These are phyloP conservation scores for Nyctalus aviator DNA, from an alignment of 2,797 vertebrate species.

Conservation along the genomic window DNA sequence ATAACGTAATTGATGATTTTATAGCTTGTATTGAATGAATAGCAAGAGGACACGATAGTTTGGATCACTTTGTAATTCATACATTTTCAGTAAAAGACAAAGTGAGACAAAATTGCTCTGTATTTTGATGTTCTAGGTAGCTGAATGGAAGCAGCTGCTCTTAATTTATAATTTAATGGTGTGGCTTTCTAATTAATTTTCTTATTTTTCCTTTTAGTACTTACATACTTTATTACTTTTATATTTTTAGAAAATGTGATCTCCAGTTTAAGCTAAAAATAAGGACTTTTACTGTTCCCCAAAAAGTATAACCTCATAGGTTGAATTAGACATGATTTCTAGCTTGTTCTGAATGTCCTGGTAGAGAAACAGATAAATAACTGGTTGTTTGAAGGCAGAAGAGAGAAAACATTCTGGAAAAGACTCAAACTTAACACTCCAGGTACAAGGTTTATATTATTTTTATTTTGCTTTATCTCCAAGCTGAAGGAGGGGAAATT, in stretches of 20 bases:
- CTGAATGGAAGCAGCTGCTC: conserved; percentile 1
- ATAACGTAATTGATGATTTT: conserved; percentile 2
- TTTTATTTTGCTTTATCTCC: conserved; percentile 10
- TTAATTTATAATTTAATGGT: conserved; percentile 19
- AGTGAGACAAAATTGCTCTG: neutral
- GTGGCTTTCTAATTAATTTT: conserved; percentile 12
- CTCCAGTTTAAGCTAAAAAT: neutral
- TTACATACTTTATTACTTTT: neutral
- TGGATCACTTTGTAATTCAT: neutral
- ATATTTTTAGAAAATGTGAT: neutral
- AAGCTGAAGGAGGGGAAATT: neutral
- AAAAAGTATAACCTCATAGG: neutral
- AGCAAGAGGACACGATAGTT: neutral
- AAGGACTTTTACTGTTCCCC: neutral
- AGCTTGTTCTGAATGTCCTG: neutral
- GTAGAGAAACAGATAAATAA: neutral
- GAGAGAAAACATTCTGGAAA: neutral
- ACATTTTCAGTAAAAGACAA: conserved; percentile 20
- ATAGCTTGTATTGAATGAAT: neutral
- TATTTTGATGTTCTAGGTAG: neutral
- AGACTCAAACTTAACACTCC: neutral
- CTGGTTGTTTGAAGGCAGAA: neutral
- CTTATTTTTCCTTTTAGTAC: neutral
- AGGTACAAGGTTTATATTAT: neutral
- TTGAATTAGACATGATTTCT: neutral